phyloP scores from a whole-genome alignment of 2,888 invertebrate species.

The Osmoderma eremita region DNA sequence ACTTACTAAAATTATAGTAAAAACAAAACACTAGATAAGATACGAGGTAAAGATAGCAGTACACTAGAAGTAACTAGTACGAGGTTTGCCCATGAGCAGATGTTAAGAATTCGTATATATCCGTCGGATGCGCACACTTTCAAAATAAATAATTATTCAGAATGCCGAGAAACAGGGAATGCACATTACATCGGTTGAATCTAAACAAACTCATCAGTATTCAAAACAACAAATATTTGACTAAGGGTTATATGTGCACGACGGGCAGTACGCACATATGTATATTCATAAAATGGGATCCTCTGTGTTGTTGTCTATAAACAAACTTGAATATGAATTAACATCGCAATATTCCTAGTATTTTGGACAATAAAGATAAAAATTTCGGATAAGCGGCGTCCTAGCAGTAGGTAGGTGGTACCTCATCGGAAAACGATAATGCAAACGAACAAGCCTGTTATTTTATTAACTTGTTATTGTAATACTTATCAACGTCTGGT shows the following conservation, averaged over 20 bases:
- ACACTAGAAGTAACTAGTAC: too few species aligned
- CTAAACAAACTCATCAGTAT: constrained; percentile 32
- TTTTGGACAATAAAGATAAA: constrained; percentile 14
- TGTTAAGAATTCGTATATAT: constrained; percentile 18
- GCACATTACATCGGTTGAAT: constrained; percentile 17
- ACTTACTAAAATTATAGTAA: too few species aligned
- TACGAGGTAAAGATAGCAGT: too few species aligned
- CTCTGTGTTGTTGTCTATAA: constrained; percentile 5
- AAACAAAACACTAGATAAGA: too few species aligned
- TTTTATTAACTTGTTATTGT: too few species aligned
- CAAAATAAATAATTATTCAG: constrained; percentile 33
- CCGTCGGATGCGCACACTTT: constrained; percentile 26
- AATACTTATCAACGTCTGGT: too few species aligned
- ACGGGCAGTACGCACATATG: neutral
- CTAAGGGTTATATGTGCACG: neutral
- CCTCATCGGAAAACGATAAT: too few species aligned
- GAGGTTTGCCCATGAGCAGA: constrained; percentile 5
- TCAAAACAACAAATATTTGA: constrained; percentile 29
- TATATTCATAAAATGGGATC: constrained; percentile 30
- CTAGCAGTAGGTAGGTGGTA: too few species aligned
- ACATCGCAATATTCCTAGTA: constrained; percentile 20
- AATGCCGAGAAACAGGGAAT: constrained; percentile 22
- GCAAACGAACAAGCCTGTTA: too few species aligned
- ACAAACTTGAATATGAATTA: constrained; percentile 26
- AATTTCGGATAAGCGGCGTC: constrained; percentile 5